Evolutionary conservation across 2,797 vertebrate species (phyloP), one percentile per base, ranked within the genome.

Genomic region (Anomalospiza imberbis): DNA sequence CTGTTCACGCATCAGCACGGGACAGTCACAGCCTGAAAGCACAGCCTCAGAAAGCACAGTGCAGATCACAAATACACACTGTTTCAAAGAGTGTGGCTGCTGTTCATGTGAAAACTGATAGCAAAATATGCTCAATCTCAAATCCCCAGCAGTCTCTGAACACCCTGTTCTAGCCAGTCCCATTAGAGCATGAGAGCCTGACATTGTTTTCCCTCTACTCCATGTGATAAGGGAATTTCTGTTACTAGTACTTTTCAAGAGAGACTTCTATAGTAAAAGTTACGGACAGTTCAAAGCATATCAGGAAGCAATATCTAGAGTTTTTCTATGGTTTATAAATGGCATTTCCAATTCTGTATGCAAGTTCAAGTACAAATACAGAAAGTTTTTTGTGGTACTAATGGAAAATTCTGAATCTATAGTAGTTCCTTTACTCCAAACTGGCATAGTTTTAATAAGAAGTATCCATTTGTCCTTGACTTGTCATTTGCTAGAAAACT

Each of bases 401-500:
- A 61, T 68, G 22, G 38, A 71, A 73, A 74, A 85, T 77, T 55
- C 38, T 70, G 51, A 58, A 73, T 40, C 40, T 75, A 1, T 48
- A 8, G 11, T 13, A 25, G 14, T 29, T 63, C 26, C 7, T 14
- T 91, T 91, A 76, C 57, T 85, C 48, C 47, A 78, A 68, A 62
- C n/a, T 47, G 63, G 4, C 22, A 15, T 74, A 7, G 57, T 88
- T 91, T 88, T 86, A 85, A 21, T 25, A 55, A 65, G 13, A 85
- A 48, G 19, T 70, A 24, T 58, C 51, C 5, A 2, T 65, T 61
- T 4, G 22, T 78, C 51, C 66, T 83, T 88, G 55, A 88, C 42
- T 82, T 84, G 55, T 71, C 67, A 71, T 90, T 94, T 91, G 45
- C 78, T 73, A 79, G 80, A 61, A 82, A 73, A 58, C 48, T 73